Evolutionary conservation across 2,888 invertebrate genomes (phyloP).

Genomic region (Caenorhabditis sulstoni): DNA sequence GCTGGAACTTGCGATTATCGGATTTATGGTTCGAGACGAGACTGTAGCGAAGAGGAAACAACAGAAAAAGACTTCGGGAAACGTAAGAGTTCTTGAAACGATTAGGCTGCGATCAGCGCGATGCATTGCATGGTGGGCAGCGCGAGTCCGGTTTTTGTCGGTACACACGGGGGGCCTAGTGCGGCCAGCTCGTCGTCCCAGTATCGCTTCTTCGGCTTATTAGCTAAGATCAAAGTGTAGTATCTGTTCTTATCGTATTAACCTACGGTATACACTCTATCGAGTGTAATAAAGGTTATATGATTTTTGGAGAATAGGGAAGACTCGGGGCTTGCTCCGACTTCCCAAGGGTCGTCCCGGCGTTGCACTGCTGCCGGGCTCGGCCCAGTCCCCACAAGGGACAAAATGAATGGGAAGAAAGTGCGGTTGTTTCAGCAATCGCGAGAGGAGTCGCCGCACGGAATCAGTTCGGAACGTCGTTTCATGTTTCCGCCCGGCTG

Average conservation of each 20-base stretch:
- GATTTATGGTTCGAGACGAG: slow-evolving; percentile 70
- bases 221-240: slow-evolving; percentile 65
- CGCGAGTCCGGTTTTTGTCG: too few relatives aligned
- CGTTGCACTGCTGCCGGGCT: slow-evolving; percentile 62
- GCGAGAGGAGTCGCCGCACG: slow-evolving; percentile 70
- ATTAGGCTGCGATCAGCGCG: too few relatives aligned
- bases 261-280: slow-evolving; percentile 63
- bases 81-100: too few relatives aligned
- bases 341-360: slow-evolving; percentile 61
- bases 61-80: slow-evolving; percentile 45
- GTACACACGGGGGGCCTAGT: too few relatives aligned
- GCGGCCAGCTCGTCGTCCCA: too few relatives aligned
- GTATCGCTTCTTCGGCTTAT: slow-evolving; percentile 62
- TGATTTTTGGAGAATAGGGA: slow-evolving; percentile 60
- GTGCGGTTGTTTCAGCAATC: slow-evolving; percentile 28
- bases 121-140: too few relatives aligned
- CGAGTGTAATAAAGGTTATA: slow-evolving; percentile 62
- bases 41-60: slow-evolving; percentile 37
- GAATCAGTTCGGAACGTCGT: slow-evolving; percentile 73
- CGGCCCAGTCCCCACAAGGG: slow-evolving; percentile 53
- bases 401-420: neutral
- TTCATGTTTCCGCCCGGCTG: slow-evolving; percentile 77
- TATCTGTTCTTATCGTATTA: slow-evolving; percentile 66
- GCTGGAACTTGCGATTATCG: slow-evolving; percentile 70
- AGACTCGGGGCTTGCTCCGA: slow-evolving; percentile 63